Percentiles rank a stretch among this genome's conserved stretches.
phyloP scores from a whole-genome alignment of 2,113 vertebrate genomes.

The Procavia capensis region DNA sequence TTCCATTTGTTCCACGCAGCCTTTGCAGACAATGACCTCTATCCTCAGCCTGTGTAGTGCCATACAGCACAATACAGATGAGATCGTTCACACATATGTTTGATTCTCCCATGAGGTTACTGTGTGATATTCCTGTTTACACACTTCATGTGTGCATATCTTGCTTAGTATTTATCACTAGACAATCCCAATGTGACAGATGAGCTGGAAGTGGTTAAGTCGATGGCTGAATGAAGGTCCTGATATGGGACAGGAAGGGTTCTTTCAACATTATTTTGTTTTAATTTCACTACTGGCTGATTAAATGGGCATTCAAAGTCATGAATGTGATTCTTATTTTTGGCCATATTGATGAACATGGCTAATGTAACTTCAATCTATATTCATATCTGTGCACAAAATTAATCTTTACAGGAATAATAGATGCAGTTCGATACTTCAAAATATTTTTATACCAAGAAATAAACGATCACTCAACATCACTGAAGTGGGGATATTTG shows the following conservation, averaged over 20 bases:
- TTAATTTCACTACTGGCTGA: not conserved
- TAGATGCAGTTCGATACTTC: not conserved
- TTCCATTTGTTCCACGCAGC: not conserved
- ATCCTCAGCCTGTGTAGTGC: too few species aligned
- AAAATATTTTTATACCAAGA: not conserved
- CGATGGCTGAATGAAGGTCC: not conserved
- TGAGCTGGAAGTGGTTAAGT: not conserved
- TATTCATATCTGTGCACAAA: not conserved
- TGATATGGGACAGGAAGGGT: not conserved
- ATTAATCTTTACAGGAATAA: not conserved
- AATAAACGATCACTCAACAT: not conserved
- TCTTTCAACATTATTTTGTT: not conserved
- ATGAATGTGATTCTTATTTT: not conserved
- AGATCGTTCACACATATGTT: too few species aligned
- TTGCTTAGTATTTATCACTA: not conserved
- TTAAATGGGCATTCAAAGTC: not conserved
- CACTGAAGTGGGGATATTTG: not conserved
- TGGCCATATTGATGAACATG: not conserved
- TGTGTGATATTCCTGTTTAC: not conserved
- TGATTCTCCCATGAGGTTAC: not conserved
- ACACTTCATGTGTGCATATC: not conserved
- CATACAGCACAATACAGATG: accelerated
- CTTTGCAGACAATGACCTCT: not conserved
- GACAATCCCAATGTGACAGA: not conserved
- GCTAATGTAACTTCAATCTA: not conserved